Evolutionary conservation across 2,888 invertebrate genomes (phyloP), one percentile per base, ranked within the genome.

Genomic region (Aricia artaxerxes): DNA sequence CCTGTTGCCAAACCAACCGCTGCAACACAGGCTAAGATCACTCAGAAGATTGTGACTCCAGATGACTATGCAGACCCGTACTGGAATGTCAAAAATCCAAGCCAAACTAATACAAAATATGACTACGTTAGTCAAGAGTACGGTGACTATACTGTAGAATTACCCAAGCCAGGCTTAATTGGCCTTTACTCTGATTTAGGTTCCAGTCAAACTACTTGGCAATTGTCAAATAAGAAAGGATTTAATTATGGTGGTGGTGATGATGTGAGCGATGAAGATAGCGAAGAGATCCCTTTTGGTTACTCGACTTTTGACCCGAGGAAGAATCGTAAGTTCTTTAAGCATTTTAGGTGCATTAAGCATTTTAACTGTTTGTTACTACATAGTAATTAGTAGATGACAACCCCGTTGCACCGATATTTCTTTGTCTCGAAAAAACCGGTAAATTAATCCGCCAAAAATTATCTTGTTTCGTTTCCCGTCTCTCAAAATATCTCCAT

Each of bases 281-380:
- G 86, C 60, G 83, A 85, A 77, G 88, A 87, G 31, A 79, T 84
- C 5, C 80, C 84, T n/a, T 88, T 90, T 82, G 92, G 92, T 35
- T 92, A 92, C 83, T 88, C 91, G 31, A 89, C 90, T 49, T 86
- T 93, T 78, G 91, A 93, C 84, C 94, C 94, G 4, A 88, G 94
- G 84, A 92, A 92, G 86, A 82, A 60, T 72, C 49, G 16, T 57
- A 35, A 61, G 77, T 38, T 69, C 77, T n/a, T 57, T n/a, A 73
- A 78, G n/a, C 77, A n/a, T 38, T 78, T 44, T 24, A 35, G 53
- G 40, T 44, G 7, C 40, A 44, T 60, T 53, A 57, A 44, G 11
- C 53, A 53, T 11, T 5, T 5, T 16, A 73, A 61, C 6, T 24
- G 9, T 53, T 53, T 53, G 13, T 53, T 3, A 11, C 53, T 6